These are phyloP conservation scores for Diadromus collaris DNA, from an alignment of 2,888 invertebrate species.

Conservation along the genomic window DNA sequence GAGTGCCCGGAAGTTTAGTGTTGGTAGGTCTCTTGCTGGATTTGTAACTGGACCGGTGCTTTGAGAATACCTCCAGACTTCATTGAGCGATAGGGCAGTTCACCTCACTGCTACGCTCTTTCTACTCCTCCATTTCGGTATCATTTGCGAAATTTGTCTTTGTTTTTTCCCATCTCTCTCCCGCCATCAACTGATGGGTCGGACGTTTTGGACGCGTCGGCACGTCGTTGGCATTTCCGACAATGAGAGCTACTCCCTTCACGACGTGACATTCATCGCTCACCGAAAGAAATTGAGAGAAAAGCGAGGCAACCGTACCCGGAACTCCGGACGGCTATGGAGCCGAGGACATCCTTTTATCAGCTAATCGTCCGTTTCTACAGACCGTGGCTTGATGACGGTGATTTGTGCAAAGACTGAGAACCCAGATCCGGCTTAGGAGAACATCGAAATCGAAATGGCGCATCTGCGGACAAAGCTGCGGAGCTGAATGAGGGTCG, in stretches of 20 bases:
- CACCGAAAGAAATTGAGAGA: constrained; percentile 17
- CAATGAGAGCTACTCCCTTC: constrained; percentile 41
- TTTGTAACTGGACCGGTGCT: not conserved
- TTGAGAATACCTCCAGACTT: not conserved
- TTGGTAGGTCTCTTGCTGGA: not conserved
- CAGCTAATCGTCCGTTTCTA: constrained; percentile 48
- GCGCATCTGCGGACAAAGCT: constrained; percentile 19
- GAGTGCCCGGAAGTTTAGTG: not conserved
- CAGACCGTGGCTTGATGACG: constrained; percentile 12
- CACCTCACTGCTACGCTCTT: not conserved
- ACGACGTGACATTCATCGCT: constrained; percentile 50
- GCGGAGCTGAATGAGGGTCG: not conserved
- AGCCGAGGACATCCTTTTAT: constrained; percentile 46
- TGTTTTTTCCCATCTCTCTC: constrained; percentile 34
- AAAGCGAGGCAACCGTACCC: constrained; percentile 5
- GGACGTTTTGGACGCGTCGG: constrained; percentile 40
- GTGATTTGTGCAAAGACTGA: constrained; percentile 24
- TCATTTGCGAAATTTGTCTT: constrained; percentile 14
- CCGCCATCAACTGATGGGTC: constrained; percentile 32
- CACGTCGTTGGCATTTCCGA: constrained; percentile 51
- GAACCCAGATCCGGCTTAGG: constrained; percentile 15
- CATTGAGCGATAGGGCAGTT: not conserved
- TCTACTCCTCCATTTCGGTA: not conserved
- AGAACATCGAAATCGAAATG: constrained; percentile 19
- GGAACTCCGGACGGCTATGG: constrained; percentile 41